Evolutionary conservation across 2,888 invertebrate genomes (phyloP).

Genomic region (Oithona nana): DNA sequence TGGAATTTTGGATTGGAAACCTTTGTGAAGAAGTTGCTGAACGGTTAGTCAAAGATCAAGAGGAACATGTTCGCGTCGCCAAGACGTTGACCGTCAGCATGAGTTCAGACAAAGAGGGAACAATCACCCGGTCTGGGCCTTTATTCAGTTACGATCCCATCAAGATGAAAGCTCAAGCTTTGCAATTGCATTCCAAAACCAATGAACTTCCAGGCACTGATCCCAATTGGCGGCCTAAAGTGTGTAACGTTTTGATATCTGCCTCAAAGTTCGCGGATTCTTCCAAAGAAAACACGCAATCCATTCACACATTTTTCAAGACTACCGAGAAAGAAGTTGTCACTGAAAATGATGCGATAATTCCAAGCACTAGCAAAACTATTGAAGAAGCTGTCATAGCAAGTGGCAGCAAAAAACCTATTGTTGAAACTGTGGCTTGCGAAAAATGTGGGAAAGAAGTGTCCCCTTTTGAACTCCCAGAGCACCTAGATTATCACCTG

Average conservation of each 20-base stretch:
- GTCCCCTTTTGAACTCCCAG: constrained; percentile 39
- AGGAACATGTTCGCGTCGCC: constrained; percentile 56
- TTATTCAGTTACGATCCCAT: constrained; percentile 44
- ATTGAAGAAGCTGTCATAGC: constrained; percentile 22
- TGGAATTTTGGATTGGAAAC: constrained; percentile 56
- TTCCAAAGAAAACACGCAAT: constrained; percentile 22
- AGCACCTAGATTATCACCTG: constrained; percentile 67
- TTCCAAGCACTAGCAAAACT: constrained; percentile 30
- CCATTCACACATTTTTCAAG: constrained; percentile 25
- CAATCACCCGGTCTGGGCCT: constrained; percentile 41
- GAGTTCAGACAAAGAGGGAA: constrained; percentile 35
- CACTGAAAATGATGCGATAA: constrained; percentile 25
- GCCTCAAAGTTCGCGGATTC: constrained; percentile 44
- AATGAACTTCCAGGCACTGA: constrained; percentile 23
- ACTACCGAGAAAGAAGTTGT: constrained; percentile 17
- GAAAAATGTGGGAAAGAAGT: constrained; percentile 42
- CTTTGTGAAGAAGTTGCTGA: constrained; percentile 63
- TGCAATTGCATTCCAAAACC: constrained; percentile 44
- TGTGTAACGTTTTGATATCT: constrained; percentile 53
- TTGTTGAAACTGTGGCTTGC: constrained; percentile 14
- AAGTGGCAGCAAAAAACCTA: not conserved
- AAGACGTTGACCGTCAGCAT: constrained; percentile 57
- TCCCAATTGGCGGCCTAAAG: constrained; percentile 31
- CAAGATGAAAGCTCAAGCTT: constrained; percentile 42
- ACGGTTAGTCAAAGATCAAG: constrained; percentile 52